Percentiles rank a stretch among this genome's conserved stretches.
Evolutionary conservation across 1,140 invertebrate genomes (phyloP).

Genomic region (Pseudoatta argentina): DNA sequence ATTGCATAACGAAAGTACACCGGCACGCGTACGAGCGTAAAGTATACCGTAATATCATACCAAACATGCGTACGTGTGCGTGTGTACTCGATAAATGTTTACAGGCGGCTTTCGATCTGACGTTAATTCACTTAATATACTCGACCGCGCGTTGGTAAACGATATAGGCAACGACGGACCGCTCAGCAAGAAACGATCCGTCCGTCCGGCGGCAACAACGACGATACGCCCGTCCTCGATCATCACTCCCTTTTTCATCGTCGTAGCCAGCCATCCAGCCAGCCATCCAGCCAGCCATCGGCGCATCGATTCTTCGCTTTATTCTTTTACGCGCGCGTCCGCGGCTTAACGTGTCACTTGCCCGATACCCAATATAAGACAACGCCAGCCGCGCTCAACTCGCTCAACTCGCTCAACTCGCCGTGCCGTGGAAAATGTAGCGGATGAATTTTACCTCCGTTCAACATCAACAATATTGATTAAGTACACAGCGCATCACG

Average conservation of each 20-base stretch:
- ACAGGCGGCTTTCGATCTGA: conserved; percentile 28
- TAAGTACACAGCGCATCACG: conserved; percentile 60
- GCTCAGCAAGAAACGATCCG: neutral
- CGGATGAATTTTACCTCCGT: conserved; percentile 68
- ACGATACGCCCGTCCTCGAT: conserved; percentile 28
- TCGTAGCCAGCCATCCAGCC: neutral
- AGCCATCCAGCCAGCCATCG: neutral
- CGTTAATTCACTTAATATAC: conserved; percentile 60
- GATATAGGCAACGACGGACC: conserved; percentile 15
- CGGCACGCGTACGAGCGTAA: neutral
- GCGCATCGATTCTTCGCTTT: conserved; percentile 33
- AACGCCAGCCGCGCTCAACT: neutral
- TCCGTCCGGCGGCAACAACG: neutral
- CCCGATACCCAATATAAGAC: conserved; percentile 58
- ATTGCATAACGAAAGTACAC: conserved; percentile 19
- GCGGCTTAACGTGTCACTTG: conserved; percentile 68
- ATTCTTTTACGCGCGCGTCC: conserved; percentile 57
- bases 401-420: neutral
- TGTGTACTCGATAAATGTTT: conserved; percentile 42
- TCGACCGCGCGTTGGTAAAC: conserved; percentile 18
- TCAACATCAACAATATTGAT: conserved; percentile 73
- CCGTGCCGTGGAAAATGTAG: conserved; percentile 40
- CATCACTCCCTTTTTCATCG: conserved; percentile 31
- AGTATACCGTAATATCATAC: neutral
- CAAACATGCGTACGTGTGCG: neutral